phyloP scores from a whole-genome alignment of 2,113 vertebrate species.

The Aythya baeri region DNA sequence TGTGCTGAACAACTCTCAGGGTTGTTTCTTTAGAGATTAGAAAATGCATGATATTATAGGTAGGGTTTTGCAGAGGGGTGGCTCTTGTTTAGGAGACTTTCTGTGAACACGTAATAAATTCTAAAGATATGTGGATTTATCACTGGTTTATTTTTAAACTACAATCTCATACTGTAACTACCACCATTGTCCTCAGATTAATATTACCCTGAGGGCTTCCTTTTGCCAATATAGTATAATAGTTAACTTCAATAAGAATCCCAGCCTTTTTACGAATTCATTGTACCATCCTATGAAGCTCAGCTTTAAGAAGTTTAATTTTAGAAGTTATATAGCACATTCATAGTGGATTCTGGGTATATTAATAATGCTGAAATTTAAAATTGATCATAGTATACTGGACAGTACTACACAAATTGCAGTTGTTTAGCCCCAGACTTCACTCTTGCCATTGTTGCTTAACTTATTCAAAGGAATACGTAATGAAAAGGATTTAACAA shows the following conservation, averaged over 20 bases:
- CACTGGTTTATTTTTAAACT: background rate
- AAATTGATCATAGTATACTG: background rate
- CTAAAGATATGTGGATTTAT: background rate
- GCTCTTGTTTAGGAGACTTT: background rate
- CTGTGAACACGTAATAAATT: background rate
- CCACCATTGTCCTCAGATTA: background rate
- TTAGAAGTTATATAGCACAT: background rate
- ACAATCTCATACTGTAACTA: background rate
- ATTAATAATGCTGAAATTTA: background rate
- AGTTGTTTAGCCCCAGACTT: background rate
- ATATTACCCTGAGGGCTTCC: background rate
- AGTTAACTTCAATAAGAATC: background rate
- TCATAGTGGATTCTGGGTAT: background rate
- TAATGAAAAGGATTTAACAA: background rate
- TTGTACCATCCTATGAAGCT: background rate
- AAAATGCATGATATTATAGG: background rate
- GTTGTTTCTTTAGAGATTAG: background rate
- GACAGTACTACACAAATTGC: background rate
- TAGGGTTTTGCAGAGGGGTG: background rate
- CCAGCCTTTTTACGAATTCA: background rate
- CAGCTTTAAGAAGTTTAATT: background rate
- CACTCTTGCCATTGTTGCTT: background rate
- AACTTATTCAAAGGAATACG: background rate
- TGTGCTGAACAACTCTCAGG: background rate
- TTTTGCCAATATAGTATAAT: background rate